phyloP scores from a whole-genome alignment of 2,113 vertebrate species.

The Etia nguti region DNA sequence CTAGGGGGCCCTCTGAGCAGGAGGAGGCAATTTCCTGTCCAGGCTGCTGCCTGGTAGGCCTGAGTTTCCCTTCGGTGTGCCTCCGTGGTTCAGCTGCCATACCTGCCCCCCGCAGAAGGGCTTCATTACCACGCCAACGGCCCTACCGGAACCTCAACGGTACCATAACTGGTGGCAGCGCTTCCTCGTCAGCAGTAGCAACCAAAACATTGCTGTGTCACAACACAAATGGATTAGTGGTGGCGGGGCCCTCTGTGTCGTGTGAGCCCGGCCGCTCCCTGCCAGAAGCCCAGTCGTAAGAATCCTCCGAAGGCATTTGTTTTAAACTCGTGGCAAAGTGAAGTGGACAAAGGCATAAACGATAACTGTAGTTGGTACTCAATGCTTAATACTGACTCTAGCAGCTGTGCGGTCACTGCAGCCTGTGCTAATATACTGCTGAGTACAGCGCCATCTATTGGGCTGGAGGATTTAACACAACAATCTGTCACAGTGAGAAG shows the following conservation, averaged over 20 bases:
- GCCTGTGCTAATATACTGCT: background rate
- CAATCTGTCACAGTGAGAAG: background rate
- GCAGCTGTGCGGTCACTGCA: background rate
- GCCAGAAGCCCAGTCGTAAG: constrained; percentile 83
- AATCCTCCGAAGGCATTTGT: background rate
- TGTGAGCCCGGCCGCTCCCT: constrained; percentile 80
- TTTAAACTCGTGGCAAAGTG: background rate
- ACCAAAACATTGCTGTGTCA: constrained; percentile 76
- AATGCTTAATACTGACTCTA: background rate
- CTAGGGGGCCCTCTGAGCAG: constrained; percentile 67
- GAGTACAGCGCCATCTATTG: background rate
- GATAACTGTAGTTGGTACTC: background rate
- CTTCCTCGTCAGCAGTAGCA: constrained; percentile 34
- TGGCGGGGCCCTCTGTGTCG: constrained; percentile 42
- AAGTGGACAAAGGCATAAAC: background rate
- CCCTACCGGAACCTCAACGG: constrained; percentile 84
- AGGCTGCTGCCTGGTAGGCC: constrained; percentile 81
- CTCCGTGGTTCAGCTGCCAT: constrained; percentile 64
- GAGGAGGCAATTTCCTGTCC: constrained; percentile 86
- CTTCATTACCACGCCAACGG: constrained; percentile 59
- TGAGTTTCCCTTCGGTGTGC: constrained; percentile 84
- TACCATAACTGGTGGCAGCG: constrained; percentile 45
- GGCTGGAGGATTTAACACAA: background rate
- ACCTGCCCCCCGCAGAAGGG: constrained; percentile 46
- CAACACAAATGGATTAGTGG: constrained; percentile 31